Conservation (phyloP, 2,797 vertebrate species). For the Sebastes matsubarae region DNA sequence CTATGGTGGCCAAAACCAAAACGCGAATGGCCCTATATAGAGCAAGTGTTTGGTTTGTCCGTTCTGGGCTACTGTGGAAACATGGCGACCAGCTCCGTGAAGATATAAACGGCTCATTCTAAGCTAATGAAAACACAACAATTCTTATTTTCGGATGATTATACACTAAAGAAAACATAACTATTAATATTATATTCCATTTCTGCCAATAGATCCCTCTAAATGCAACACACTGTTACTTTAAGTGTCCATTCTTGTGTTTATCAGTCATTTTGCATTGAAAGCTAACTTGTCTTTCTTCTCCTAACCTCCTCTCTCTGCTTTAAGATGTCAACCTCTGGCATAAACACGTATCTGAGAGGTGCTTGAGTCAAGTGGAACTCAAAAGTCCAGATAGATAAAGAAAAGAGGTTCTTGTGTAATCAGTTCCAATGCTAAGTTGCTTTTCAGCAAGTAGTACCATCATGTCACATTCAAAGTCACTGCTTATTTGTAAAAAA, state of each 20-base stretch:
- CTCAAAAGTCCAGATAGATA: background rate
- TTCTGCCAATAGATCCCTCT: accelerated
- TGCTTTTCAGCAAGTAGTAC: background rate
- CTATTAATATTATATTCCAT: no score
- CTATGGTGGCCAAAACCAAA: no score
- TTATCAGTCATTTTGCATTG: background rate
- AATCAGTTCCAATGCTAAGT: background rate
- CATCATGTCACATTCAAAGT: background rate
- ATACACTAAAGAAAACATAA: no score
- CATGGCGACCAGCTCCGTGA: no score
- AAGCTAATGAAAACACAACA: no score
- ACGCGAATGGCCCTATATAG: accelerated
- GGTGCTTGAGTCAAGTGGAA: background rate
- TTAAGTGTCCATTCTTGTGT: background rate
- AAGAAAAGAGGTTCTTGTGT: background rate
- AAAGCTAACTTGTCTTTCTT: background rate
- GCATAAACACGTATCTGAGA: background rate
- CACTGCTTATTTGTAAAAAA: background rate
- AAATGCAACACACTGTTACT: background rate
- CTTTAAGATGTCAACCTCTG: background rate
- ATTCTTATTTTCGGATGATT: no score
- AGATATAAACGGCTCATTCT: no score
- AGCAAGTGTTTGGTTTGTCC: no score
- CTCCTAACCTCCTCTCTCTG: background rate
- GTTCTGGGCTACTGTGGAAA: no score